phyloP scores from a whole-genome alignment of 1,140 invertebrate genomes.

The Rhagoletis pomonella region DNA sequence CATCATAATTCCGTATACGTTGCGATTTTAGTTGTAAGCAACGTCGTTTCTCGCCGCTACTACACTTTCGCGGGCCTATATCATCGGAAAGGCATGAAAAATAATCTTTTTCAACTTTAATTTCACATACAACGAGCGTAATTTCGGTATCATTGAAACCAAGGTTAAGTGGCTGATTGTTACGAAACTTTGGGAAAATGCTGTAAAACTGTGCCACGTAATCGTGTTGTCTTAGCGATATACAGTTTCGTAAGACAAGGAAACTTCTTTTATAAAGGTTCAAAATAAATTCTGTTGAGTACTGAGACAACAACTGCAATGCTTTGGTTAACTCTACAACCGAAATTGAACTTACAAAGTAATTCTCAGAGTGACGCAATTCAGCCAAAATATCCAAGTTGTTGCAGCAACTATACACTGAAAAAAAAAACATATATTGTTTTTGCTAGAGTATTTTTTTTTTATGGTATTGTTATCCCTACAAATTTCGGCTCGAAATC shows the following conservation, averaged over 20 bases:
- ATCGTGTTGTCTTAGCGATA: background rate
- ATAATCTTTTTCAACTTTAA: background rate
- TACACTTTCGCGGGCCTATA: background rate
- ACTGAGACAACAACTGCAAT: slow-evolving; percentile 35
- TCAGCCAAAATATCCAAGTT: slow-evolving; percentile 19
- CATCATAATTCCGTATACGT: background rate
- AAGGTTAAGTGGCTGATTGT: slow-evolving; percentile 54
- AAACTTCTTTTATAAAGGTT: slow-evolving; percentile 52
- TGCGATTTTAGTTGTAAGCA: slow-evolving; percentile 55
- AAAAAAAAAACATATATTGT: background rate
- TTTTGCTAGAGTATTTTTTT: background rate
- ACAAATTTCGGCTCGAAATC: slow-evolving; percentile 52
- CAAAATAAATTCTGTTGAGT: slow-evolving; percentile 46
- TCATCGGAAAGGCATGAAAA: background rate
- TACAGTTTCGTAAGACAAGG: slow-evolving; percentile 14
- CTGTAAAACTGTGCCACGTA: slow-evolving; percentile 20
- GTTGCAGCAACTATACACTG: slow-evolving; percentile 29
- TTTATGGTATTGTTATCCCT: background rate
- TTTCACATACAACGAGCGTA: background rate
- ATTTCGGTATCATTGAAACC: slow-evolving; percentile 56
- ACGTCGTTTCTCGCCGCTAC: background rate
- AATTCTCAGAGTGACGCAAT: background rate
- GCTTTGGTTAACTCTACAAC: slow-evolving; percentile 16
- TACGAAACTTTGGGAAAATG: slow-evolving; percentile 56
- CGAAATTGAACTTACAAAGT: background rate